Conservation (phyloP, 2,113 vertebrate species). For the Gavialis gangeticus region DNA sequence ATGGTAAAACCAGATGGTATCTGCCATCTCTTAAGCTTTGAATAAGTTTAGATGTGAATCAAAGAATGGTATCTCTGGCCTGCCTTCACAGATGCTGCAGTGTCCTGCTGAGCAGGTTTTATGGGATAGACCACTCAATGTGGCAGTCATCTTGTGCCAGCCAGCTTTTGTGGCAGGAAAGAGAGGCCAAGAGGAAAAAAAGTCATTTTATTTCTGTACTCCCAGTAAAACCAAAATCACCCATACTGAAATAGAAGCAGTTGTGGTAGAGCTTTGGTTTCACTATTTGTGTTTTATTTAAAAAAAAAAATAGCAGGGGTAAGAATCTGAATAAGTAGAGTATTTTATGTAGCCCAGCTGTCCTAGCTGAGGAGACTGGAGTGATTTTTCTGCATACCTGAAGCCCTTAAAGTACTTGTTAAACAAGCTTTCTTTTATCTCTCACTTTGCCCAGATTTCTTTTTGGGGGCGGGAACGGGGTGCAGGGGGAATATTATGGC, state of each 20-base stretch:
- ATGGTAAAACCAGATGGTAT: not conserved
- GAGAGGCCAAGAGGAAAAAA: not conserved
- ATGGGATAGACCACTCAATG: not conserved
- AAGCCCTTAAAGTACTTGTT: not conserved
- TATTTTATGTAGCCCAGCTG: not conserved
- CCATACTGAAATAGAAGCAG: not conserved
- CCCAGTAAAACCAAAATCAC: not conserved
- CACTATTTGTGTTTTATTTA: not conserved
- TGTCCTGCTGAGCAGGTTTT: not conserved
- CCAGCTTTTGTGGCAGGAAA: not conserved
- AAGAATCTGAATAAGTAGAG: not conserved
- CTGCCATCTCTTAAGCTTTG: not conserved
- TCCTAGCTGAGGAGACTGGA: not conserved
- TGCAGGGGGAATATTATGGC: not conserved
- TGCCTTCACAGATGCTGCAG: not conserved
- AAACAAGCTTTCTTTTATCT: not conserved
- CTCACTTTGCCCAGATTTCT: not conserved
- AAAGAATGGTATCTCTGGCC: not conserved
- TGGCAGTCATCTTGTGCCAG: not conserved
- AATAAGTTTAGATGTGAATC: not conserved
- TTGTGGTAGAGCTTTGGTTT: not conserved
- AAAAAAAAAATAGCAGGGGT: not conserved
- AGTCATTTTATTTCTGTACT: not conserved
- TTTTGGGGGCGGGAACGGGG: too few species aligned
- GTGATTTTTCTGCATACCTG: not conserved